Evolutionary conservation across 1,140 invertebrate species (phyloP), one percentile per base, ranked within the genome.

Genomic region (Macrocentrus cingulum): DNA sequence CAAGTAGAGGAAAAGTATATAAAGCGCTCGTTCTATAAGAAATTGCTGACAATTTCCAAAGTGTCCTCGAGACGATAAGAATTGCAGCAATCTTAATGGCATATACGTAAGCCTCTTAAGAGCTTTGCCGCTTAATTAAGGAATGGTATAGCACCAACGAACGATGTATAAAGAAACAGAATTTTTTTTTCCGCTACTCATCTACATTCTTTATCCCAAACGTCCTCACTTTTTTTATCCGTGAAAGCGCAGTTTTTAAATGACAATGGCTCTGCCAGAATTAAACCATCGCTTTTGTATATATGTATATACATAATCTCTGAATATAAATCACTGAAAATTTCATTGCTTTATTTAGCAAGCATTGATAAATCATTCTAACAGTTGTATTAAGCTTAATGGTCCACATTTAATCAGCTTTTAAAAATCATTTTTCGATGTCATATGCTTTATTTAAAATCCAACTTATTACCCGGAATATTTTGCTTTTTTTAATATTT

Each of bases 11-110:
- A 37, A 42, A 45, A 18, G 23, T 18, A 5, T 44, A 20, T 18
- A 44, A 18, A 45, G 16, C 22, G 20, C 36, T 39, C 19, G 20
- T 41, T 41, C 45, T 13, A n/a, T 34, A 20, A 45, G 59, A 67
- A 69, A 69, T 69, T 63, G 65, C 65, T 69, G 66, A 67, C 66
- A 69, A 69, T 62, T 59, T 57, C 60, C 59, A 53, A 69, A 61
- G 62, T 67, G 60, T 67, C 51, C 29, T 19, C 36, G 42, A 11
- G 29, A 6, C 57, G 68, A 68, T 68, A 68, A 65, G 56, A 48
- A 41, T 39, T 56, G 13, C 32, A 56, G 39, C 49, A 59, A 67
- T 67, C 56, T 64, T 58, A 64, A 58, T 39, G 41, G 50, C 29
- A 34, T 29, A 29, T 59, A 56, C 56, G 48, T 69, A 67, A 70